These are phyloP conservation scores for Ladona fulva DNA, from an alignment of 1,140 invertebrate species.

Conservation along the genomic window DNA sequence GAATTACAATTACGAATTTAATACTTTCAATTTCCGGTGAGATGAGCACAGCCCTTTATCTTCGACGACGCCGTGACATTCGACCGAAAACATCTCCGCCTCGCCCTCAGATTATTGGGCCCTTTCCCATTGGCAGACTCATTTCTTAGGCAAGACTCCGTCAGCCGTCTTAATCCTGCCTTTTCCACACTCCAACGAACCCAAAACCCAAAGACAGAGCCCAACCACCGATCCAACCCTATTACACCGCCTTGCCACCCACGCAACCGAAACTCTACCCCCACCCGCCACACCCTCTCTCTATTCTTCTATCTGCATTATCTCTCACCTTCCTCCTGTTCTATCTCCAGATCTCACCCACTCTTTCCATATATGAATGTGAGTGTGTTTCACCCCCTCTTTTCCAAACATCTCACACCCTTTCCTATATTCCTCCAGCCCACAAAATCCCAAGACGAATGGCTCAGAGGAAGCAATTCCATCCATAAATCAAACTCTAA, in stretches of 20 bases:
- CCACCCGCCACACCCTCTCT: background rate
- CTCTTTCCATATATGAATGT: no score
- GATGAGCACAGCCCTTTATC: no score
- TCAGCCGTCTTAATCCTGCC: background rate
- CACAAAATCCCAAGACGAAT: background rate
- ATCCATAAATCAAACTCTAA: conserved; percentile 10
- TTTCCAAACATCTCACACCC: background rate
- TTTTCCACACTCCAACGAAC: background rate
- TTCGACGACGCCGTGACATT: no score
- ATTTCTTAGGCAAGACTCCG: background rate
- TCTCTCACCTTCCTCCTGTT: background rate
- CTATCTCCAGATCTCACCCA: background rate
- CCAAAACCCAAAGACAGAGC: background rate
- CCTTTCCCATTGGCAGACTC: background rate
- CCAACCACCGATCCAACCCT: background rate
- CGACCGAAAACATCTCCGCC: no score
- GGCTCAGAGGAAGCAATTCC: background rate
- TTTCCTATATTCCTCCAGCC: background rate
- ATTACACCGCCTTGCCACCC: background rate
- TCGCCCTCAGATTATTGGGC: background rate
- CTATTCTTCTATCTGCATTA: background rate
- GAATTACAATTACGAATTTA: no score
- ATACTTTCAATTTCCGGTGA: no score
- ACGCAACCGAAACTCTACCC: background rate
- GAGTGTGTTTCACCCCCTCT: background rate